Conservation (phyloP, 92 coral and sea anemone genomes). For the Porites divaricata region DNA sequence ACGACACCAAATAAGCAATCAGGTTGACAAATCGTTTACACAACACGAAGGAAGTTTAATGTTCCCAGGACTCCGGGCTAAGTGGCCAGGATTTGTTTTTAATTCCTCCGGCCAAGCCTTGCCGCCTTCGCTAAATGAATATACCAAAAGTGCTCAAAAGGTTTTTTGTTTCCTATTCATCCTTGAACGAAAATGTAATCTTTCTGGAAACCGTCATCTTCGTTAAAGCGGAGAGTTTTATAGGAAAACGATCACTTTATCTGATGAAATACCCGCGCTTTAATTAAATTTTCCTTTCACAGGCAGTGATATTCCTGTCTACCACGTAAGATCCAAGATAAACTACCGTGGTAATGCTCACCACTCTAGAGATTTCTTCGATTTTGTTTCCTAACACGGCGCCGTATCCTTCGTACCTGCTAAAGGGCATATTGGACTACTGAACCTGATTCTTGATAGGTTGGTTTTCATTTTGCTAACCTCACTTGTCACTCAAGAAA, state of each 20-base stretch:
- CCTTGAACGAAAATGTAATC: neutral
- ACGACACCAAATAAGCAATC: constrained; percentile 5
- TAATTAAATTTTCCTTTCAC: neutral
- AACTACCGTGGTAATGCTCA: too few relatives aligned
- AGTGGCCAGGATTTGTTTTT: neutral
- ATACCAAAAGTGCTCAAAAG: neutral
- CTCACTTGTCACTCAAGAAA: neutral
- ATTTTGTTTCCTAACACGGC: constrained; percentile 2
- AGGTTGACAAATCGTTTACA: neutral
- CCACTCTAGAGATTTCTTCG: neutral
- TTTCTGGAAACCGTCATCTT: neutral
- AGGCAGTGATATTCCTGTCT: neutral
- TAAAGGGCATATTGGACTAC: neutral
- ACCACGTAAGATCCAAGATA: neutral
- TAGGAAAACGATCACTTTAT: neutral
- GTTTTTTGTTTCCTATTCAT: neutral
- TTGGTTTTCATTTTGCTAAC: neutral
- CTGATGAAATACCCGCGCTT: neutral
- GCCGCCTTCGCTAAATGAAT: neutral
- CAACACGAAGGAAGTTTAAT: neutral
- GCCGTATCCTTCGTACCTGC: neutral
- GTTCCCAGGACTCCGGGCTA: neutral
- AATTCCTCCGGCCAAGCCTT: neutral
- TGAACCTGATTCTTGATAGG: neutral
- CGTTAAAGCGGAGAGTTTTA: neutral